Base-by-base conservation (phyloP, 2,797 vertebrate genomes). In the Jordanella pulchra region DNA sequence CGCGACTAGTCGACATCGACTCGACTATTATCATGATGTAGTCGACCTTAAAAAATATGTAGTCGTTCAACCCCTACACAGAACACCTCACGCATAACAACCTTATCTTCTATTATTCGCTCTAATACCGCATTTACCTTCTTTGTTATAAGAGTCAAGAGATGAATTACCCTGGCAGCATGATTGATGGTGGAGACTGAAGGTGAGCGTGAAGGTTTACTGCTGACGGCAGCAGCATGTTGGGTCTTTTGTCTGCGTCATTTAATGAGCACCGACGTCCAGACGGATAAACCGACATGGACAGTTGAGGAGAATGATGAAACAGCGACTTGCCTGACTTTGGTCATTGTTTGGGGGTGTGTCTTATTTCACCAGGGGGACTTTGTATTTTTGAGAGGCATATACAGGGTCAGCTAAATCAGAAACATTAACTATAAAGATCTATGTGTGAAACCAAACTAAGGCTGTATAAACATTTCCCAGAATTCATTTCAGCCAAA, bases 351-450 rank as follows among this genome's bases (percentile, higher is more conserved):
- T 13, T 53, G 65, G 30, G 30, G 47, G 39, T 10, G n/a, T 73
- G 53, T 92, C 87, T 86, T 78, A 88, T 91, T 91, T 92, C 89
- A 86, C 81, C 64, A 42, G 64, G 68, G 72, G 47, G n/a, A 74
- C 80, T 86, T 81, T 61, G 79, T 82, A 83, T 84, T 82, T 81
- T 67, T 86, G 79, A 78, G 80, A 84, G 48, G 82, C 68, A 67
- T 67, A 77, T 82, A 71, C 54, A 0, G 35, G 78, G 70, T 84
- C 87, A 84, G 84, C 78, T 87, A 75, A 88, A 84, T 88, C 67
- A 76, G 69, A 69, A 75, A 72, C 79, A 71, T 81, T 72, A 72
- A 79, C 45, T 73, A 58, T 50, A 54, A 70, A 9, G 44, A 69
- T 39, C 30, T 7, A 9, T 7, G 55, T 74, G 73, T 71, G 75